phyloP scores from a whole-genome alignment of 2,113 vertebrate species.

The Ascaphus truei region DNA sequence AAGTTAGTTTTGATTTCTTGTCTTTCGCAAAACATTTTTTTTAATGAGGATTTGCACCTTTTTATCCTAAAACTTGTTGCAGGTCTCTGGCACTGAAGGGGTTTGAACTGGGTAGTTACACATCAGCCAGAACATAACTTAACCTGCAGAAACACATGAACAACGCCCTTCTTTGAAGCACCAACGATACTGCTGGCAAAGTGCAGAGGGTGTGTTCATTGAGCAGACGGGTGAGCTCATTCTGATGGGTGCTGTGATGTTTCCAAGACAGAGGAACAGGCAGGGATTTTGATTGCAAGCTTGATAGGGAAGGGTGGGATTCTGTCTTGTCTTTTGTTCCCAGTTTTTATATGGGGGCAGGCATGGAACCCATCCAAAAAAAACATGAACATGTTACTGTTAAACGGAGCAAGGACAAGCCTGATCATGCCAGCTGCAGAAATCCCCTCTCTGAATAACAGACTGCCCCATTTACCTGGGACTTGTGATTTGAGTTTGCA shows the following conservation, averaged over 20 bases:
- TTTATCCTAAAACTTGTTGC: not conserved
- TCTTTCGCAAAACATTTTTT: too few species aligned
- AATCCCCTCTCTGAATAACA: not conserved
- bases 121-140: not conserved
- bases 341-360: conserved; percentile 37
- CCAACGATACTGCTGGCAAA: not conserved
- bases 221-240: conserved; percentile 39
- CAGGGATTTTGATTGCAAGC: conserved; percentile 35
- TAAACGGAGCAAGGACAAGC: conserved; percentile 26
- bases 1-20: too few species aligned
- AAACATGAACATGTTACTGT: conserved; percentile 29
- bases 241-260: conserved; percentile 29
- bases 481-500: too few species aligned
- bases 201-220: not conserved
- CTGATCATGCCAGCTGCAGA: conserved; percentile 33
- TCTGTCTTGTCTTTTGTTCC: conserved; percentile 37
- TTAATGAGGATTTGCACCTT: too few species aligned
- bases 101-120: not conserved
- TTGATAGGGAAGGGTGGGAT: conserved; percentile 40
- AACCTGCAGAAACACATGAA: not conserved
- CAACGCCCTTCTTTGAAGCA: not conserved
- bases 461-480: too few species aligned
- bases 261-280: conserved; percentile 57
- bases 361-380: conserved; percentile 48
- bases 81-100: not conserved